A percentile compares a stretch with the other conserved stretches of the same genome.
Conservation (phyloP, 2,888 invertebrate genomes). For the Drosophila meridionalis region DNA sequence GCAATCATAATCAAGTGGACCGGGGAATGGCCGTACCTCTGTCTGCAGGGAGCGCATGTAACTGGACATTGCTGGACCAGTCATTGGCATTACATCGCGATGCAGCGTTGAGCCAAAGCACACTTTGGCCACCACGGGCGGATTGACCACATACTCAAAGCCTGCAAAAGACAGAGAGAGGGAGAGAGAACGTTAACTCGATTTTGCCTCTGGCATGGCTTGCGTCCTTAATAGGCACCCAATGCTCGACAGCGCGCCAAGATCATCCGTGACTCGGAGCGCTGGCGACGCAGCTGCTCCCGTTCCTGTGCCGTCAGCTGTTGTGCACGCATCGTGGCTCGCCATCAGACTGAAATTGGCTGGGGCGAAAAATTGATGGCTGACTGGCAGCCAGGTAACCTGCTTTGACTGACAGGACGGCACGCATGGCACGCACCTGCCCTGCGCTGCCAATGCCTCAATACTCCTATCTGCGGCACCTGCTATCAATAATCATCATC, state of each 20-base stretch:
- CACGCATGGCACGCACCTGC: conserved; percentile 61
- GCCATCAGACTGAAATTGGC: conserved; percentile 42
- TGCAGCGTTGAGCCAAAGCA: conserved; percentile 86
- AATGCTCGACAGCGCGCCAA: conserved; percentile 57
- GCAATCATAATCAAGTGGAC: conserved; percentile 73
- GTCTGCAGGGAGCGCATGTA: conserved; percentile 85
- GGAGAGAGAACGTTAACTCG: background rate
- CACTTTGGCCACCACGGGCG: conserved; percentile 85
- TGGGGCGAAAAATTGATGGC: conserved; percentile 15
- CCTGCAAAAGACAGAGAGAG: conserved; percentile 78
- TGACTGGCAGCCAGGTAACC: conserved; percentile 27
- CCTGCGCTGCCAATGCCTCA: conserved; percentile 32
- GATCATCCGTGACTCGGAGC: conserved; percentile 75
- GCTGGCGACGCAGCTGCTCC: conserved; percentile 66
- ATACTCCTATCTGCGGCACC: conserved; percentile 23
- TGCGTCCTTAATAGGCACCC: conserved; percentile 41
- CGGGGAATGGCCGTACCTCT: conserved; percentile 74
- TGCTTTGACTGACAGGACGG: conserved; percentile 22
- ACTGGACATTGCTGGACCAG: conserved; percentile 85
- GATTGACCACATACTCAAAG: conserved; percentile 87
- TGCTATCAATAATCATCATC: conserved; percentile 61
- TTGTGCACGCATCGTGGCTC: conserved; percentile 69
- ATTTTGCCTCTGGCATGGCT: background rate
- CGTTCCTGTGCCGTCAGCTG: conserved; percentile 71
- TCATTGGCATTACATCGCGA: conserved; percentile 85